Evolutionary conservation across 2,888 invertebrate species (phyloP), one percentile per base, ranked within the genome.

Genomic region (Crematogaster levior): DNA sequence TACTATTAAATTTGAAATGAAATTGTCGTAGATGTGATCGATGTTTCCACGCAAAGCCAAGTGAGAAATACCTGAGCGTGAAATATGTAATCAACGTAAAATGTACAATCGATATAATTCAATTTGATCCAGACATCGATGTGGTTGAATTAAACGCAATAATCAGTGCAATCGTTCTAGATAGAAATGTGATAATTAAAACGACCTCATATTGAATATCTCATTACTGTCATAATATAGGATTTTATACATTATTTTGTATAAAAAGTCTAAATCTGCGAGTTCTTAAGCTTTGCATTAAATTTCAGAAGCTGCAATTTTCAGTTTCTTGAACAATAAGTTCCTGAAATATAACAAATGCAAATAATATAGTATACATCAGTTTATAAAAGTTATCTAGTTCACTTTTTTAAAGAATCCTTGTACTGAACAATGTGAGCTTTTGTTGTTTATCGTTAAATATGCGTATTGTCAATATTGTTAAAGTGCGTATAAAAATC

Each of bases 1-100:
- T 70, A 74, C 86, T 81, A 70, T 81, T 86, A 83, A 89, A 89
- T 89, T 87, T 83, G 43, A 79, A 79, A 86, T 81, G 86, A 86
- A 85, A 87, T 88, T 85, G 83, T 66, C 65, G 60, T 74, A 81
- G 72, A 82, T 40, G 65, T 48, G 79, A 85, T 86, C 86, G 82
- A 89, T 82, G 61, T 40, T 73, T 27, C 51, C 56, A 48, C 51
- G 73, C 51, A 81, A 82, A 83, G 65, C 83, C 63, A 73, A 51
- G 77, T 82, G 83, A 87, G 84, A 83, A 83, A 86, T 86, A 79
- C 63, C 43, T 70, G 77, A 70, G 30, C 63, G 65, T 34, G 63
- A 65, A 65, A 83, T 63, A 72, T 27, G 75, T 83, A 86, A 85
- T 86, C 80, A 83, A 43, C 77, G 79, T 53, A 46, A 53, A 74